These are phyloP conservation scores for Coracopsis vasa DNA, from an alignment of 2,113 vertebrate genomes.

Conservation along the genomic window DNA sequence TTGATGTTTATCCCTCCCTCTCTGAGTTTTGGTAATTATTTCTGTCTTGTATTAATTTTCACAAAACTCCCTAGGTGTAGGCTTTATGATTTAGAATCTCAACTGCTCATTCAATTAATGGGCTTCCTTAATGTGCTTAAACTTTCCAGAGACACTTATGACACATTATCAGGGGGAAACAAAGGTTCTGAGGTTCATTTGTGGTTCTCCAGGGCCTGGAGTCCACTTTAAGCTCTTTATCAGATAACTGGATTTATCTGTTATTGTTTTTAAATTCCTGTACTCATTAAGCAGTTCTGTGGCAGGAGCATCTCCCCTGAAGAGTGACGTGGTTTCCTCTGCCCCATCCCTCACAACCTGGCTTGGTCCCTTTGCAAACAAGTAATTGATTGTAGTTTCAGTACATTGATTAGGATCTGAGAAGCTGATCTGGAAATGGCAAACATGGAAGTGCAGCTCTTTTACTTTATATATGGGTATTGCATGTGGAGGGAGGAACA, in stretches of 20 bases:
- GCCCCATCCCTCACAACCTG: not conserved
- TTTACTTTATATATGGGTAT: not conserved
- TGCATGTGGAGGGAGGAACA: not conserved
- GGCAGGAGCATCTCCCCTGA: not conserved
- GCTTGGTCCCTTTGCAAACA: not conserved
- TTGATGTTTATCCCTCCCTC: slow-evolving; percentile 50
- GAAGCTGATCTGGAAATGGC: not conserved
- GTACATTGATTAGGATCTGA: not conserved
- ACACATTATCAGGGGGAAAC: slow-evolving; percentile 12
- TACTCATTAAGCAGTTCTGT: not conserved
- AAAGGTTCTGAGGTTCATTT: not conserved
- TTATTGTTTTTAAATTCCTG: not conserved
- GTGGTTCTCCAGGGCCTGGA: not conserved
- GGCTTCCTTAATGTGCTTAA: slow-evolving; percentile 57
- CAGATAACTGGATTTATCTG: not conserved
- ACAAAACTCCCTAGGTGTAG: slow-evolving; percentile 33
- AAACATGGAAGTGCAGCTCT: not conserved
- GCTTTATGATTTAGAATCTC: slow-evolving; percentile 53
- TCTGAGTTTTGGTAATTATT: slow-evolving; percentile 64
- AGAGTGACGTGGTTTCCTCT: not conserved
- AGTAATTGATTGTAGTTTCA: not conserved
- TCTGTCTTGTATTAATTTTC: slow-evolving; percentile 67
- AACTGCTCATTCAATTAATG: slow-evolving; percentile 53
- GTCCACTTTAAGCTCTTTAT: not conserved
- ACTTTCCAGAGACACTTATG: slow-evolving; percentile 44